Percentiles rank a stretch among this genome's conserved stretches.
phyloP scores from a whole-genome alignment of 2,113 vertebrate genomes.

The Herpetotheres cachinnans region DNA sequence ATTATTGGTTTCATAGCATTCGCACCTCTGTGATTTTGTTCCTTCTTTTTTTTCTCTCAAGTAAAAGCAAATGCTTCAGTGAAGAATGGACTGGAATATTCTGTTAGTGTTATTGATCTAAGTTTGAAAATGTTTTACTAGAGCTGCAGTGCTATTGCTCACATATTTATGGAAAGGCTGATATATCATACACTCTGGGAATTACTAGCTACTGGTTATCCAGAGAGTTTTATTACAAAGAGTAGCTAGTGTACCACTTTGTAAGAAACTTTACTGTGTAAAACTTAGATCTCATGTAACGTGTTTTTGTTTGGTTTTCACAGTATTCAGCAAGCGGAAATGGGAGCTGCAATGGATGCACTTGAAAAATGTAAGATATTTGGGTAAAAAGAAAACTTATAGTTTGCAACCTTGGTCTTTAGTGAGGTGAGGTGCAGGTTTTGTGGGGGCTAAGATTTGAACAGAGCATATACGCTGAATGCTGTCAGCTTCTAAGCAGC shows the following conservation, averaged over 20 bases:
- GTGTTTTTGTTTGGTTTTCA: slow-evolving; percentile 45
- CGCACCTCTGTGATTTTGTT: background rate
- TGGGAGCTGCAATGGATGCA: slow-evolving; percentile 98
- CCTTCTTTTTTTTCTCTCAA: background rate
- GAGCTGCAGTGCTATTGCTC: background rate
- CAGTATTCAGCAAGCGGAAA: slow-evolving; percentile 99
- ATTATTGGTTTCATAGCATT: background rate
- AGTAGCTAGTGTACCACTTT: background rate
- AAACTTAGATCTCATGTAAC: background rate
- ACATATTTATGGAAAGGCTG: background rate
- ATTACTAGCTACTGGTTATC: background rate
- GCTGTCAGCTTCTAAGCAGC: slow-evolving; percentile 3
- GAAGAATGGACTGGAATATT: background rate
- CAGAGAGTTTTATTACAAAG: background rate
- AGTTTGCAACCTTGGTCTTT: background rate
- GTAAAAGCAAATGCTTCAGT: background rate
- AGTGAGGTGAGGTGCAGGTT: background rate
- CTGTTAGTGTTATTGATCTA: slow-evolving; percentile 1
- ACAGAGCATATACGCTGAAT: background rate
- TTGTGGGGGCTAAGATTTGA: slow-evolving; percentile 7
- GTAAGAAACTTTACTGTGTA: background rate
- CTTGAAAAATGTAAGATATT: slow-evolving; percentile 95
- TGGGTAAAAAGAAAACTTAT: background rate
- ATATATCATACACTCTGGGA: background rate
- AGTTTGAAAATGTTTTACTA: background rate